Evolutionary conservation across 2,113 vertebrate species (phyloP).

Genomic region (Bubo bubo): DNA sequence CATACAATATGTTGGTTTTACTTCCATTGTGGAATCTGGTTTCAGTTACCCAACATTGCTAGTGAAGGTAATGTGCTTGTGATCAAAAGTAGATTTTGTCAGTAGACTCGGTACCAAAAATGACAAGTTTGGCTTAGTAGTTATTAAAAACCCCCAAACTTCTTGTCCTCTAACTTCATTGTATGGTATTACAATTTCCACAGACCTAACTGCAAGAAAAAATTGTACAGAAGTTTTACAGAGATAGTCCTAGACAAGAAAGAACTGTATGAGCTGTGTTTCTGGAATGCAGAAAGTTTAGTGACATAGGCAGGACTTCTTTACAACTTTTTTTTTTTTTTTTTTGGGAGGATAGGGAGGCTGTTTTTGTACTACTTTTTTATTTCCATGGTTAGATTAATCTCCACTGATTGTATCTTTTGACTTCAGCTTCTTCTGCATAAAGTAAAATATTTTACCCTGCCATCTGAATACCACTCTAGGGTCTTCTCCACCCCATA

Average conservation of each 20-base stretch:
- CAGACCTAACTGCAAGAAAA: not conserved
- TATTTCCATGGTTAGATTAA: not conserved
- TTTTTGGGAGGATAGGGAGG: too few species aligned
- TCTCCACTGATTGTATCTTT: not conserved
- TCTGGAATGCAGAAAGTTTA: not conserved
- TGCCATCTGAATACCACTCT: not conserved
- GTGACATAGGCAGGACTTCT: not conserved
- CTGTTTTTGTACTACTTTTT: not conserved
- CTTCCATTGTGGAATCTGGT: not conserved
- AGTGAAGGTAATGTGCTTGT: not conserved
- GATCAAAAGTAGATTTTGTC: not conserved
- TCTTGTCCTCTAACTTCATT: not conserved
- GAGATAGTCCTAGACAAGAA: not conserved
- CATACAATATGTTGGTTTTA: not conserved
- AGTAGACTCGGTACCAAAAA: not conserved
- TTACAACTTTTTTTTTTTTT: not conserved
- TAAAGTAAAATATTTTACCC: not conserved
- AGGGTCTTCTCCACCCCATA: not conserved
- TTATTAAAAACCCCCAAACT: not conserved
- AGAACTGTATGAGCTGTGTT: not conserved
- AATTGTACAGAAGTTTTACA: not conserved
- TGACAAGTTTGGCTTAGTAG: not conserved
- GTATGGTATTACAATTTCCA: not conserved
- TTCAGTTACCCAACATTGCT: not conserved
- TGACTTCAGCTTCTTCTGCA: not conserved